A percentile compares a stretch with the other conserved stretches of the same genome.
Conservation (phyloP, 2,888 invertebrate species). For the Eubasilissa splendida region DNA sequence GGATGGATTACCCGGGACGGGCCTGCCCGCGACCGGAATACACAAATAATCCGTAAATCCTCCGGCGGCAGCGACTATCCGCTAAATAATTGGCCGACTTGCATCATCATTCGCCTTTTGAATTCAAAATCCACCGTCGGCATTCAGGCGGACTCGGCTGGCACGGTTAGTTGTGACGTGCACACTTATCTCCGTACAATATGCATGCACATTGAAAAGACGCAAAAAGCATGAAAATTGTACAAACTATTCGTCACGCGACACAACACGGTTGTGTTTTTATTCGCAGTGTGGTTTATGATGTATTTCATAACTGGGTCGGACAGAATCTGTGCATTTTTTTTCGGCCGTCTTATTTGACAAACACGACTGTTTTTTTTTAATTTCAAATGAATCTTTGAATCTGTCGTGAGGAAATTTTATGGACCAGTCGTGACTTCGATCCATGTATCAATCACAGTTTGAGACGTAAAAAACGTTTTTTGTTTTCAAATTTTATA, state of each 20-base stretch:
- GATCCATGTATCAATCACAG: too few relatives aligned
- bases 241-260: constrained; percentile 21
- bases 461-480: too few relatives aligned
- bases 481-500: too few relatives aligned
- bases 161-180: not conserved
- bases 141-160: constrained; percentile 17
- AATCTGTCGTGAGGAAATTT: too few relatives aligned
- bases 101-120: constrained; percentile 19
- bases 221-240: constrained; percentile 33
- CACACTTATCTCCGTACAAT: not conserved
- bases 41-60: constrained; percentile 11
- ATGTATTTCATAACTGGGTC: constrained; percentile 23
- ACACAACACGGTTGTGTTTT: not conserved
- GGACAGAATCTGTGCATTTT: constrained; percentile 9
- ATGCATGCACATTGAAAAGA: constrained; percentile 17
- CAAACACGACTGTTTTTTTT: constrained; percentile 7
- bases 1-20: not conserved
- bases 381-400: too few relatives aligned
- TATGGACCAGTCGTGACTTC: too few relatives aligned
- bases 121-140: not conserved
- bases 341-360: constrained; percentile 13
- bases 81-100: constrained; percentile 8
- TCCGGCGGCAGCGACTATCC: not conserved
- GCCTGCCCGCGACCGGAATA: not conserved
- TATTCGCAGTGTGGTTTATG: not conserved